phyloP scores from a whole-genome alignment of 2,113 vertebrate species.

The Zosterops borbonicus region DNA sequence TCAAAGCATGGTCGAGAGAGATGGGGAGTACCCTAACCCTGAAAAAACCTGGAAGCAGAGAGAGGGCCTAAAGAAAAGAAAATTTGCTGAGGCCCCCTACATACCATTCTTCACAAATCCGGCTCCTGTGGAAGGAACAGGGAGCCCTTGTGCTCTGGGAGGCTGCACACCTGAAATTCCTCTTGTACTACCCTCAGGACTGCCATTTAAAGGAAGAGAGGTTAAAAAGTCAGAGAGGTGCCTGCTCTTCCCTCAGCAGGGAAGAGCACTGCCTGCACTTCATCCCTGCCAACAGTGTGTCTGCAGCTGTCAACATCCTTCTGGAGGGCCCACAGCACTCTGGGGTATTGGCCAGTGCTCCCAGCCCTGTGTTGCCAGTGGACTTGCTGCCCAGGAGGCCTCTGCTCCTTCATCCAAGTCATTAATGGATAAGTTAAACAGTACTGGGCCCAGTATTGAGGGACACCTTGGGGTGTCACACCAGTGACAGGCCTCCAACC shows the following conservation, averaged over 20 bases:
- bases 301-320: background rate
- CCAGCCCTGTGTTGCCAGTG: too few relatives aligned
- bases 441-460: background rate
- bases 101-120: background rate
- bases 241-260: background rate
- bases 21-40: fast-evolving
- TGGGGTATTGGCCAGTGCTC: too few relatives aligned
- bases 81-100: background rate
- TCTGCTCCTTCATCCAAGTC: background rate
- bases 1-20: background rate
- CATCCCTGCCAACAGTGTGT: background rate
- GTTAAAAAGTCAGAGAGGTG: background rate
- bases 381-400: too few relatives aligned
- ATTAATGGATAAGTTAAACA: background rate
- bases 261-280: background rate
- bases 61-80: background rate
- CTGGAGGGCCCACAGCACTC: too few relatives aligned
- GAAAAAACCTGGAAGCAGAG: background rate
- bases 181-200: background rate
- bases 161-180: background rate
- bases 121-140: background rate
- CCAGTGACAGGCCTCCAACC: background rate
- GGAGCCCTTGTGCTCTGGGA: background rate
- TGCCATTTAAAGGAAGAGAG: background rate
- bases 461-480: too few relatives aligned